phyloP scores from a whole-genome alignment of 2,797 vertebrate species.

The Kryptopterus vitreolus region DNA sequence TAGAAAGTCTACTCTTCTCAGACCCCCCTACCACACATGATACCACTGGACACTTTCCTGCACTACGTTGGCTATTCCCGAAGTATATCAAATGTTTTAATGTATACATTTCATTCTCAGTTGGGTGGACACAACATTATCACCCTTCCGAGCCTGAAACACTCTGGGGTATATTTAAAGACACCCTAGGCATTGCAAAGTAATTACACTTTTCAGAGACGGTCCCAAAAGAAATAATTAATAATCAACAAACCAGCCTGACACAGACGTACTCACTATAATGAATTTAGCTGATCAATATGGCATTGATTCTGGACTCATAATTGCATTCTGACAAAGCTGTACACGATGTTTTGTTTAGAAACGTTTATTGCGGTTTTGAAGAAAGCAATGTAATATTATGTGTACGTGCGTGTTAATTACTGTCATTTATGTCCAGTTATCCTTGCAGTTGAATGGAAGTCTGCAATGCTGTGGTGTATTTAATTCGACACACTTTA shows the following conservation, averaged over 20 bases:
- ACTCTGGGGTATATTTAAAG: neutral
- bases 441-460: neutral
- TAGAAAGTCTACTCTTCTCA: slow-evolving; percentile 45
- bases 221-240: neutral
- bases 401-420: neutral
- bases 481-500: neutral
- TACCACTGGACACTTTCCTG: neutral
- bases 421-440: neutral
- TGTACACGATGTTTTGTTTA: neutral
- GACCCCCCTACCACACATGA: slow-evolving; percentile 31
- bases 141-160: neutral
- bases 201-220: neutral
- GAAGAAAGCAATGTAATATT: neutral
- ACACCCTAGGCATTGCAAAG: neutral
- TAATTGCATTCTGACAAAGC: neutral
- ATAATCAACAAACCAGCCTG: neutral
- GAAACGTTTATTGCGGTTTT: neutral
- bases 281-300: neutral
- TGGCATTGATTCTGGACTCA: neutral
- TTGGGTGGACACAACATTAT: neutral
- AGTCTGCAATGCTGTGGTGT: neutral
- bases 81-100: neutral
- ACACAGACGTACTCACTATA: neutral
- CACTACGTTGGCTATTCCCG: no score
- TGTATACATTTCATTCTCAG: neutral